A percentile compares a stretch with the other conserved stretches of the same genome.
Evolutionary conservation across 2,113 vertebrate species (phyloP).

Genomic region (Megalops atlanticus): DNA sequence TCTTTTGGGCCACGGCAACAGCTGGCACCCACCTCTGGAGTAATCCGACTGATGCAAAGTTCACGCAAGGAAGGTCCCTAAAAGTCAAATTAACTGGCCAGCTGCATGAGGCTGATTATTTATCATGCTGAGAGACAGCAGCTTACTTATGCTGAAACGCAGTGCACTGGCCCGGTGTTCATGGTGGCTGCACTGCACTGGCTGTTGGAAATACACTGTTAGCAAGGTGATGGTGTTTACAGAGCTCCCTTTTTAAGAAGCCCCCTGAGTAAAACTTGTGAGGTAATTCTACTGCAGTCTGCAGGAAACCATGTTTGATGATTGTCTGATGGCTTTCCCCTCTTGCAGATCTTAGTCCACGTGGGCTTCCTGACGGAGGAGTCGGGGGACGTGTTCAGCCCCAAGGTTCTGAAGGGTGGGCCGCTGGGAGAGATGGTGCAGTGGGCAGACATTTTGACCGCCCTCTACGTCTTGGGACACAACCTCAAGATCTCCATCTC

Average conservation of each 20-base stretch:
- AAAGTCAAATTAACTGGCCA: constrained; percentile 2
- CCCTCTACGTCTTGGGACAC: constrained; percentile 90
- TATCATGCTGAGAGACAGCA: constrained; percentile 9
- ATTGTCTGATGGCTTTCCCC: not conserved
- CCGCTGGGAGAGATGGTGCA: constrained; percentile 98
- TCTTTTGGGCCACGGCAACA: not conserved
- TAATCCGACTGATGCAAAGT: not conserved
- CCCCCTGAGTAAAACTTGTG: not conserved
- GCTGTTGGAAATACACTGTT: not conserved
- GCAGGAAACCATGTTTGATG: not conserved
- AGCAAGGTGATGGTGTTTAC: not conserved
- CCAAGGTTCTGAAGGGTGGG: constrained; percentile 91
- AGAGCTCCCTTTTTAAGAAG: not conserved
- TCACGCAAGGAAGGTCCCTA: not conserved
- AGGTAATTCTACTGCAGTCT: not conserved
- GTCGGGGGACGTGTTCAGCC: constrained; percentile 95
- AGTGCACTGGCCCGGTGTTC: not conserved
- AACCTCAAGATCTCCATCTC: constrained; percentile 87
- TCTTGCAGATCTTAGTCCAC: constrained; percentile 85
- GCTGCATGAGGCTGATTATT: not conserved
- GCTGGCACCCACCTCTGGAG: not conserved
- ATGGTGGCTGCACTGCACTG: not conserved
- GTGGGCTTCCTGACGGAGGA: constrained; percentile 97
- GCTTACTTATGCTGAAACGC: not conserved
- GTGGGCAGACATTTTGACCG: constrained; percentile 94